phyloP scores from a whole-genome alignment of 2,888 invertebrate species.

The Ophioninae sp. region DNA sequence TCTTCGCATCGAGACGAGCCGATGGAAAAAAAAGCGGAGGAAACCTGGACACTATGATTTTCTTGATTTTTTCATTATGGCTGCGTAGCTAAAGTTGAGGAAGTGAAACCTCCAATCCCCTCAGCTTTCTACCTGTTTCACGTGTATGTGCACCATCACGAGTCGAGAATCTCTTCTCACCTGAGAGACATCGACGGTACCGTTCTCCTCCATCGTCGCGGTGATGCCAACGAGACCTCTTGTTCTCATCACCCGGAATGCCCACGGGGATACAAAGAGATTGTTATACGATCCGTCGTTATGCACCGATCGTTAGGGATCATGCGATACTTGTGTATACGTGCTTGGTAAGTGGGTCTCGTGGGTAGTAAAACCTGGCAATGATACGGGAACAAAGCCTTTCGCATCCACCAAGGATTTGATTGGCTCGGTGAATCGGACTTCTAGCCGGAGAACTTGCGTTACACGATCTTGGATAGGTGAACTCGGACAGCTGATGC shows the following conservation, averaged over 20 bases:
- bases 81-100: neutral
- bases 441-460: neutral
- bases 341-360: slow-evolving; percentile 26
- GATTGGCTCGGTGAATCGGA: neutral
- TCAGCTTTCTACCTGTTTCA: neutral
- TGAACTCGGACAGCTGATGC: too few species aligned
- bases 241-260: slow-evolving; percentile 64
- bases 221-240: slow-evolving; percentile 56
- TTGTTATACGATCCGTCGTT: slow-evolving; percentile 76
- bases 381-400: slow-evolving; percentile 26
- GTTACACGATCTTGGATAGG: too few species aligned
- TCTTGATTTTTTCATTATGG: neutral
- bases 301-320: slow-evolving; percentile 73
- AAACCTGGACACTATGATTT: slow-evolving; percentile 6
- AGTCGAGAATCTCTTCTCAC: slow-evolving; percentile 35
- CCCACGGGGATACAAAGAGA: slow-evolving; percentile 68
- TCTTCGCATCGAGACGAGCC: neutral
- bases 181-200: slow-evolving; percentile 70
- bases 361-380: slow-evolving; percentile 32
- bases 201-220: slow-evolving; percentile 13
- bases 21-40: neutral
- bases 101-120: neutral
- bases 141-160: neutral
- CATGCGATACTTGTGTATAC: slow-evolving; percentile 64
- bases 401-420: neutral